Base-by-base conservation (phyloP, 2,888 invertebrate genomes). In the Malachius bipustulatus region DNA sequence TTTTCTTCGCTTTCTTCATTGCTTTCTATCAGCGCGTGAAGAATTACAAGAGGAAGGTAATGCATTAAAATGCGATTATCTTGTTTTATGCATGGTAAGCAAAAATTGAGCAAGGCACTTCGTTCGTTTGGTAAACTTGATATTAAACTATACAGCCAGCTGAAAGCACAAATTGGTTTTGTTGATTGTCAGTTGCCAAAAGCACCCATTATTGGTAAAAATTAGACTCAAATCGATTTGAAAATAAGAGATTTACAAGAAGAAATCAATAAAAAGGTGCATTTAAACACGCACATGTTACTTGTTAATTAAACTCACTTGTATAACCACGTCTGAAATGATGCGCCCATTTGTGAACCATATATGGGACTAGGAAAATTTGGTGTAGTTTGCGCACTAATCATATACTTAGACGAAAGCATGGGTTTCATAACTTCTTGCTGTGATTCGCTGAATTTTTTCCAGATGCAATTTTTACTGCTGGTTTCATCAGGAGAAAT, bases 371-470 rank as follows among this genome's bases (percentile, higher is more conserved):
- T 42, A 4, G 49, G 42, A 34, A 45, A 51, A 10, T 42, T 39
- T 8, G 35, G 29, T 30, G 69, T 33, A 53, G 65, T 13, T 56
- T 47, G 39, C 40, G 55, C 53, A 2, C 50, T 47, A 39, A 57
- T 51, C 35, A 48, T 54, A 40, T 70, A 77, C 63, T 75, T 76
- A 0, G 85, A 84, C 35, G 75, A 78, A 1, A 84, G 59, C 32
- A 85, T 62, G 0, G 85, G 85, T 38, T 68, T 65, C 73, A 85
- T 82, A 13, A 85, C 72, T 55, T 83, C 80, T 49, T 78, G 77
- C 64, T 80, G 78, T 36, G 75, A 68, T 42, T 73, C 69, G 0
- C 82, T 74, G 48, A 87, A 73, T 37, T 71, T 71, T 14, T 73
- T 64, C 85, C 85, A 87, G 0, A 82, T 62, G 30, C 69, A 66